phyloP scores from a whole-genome alignment of 2,888 invertebrate genomes.

The Mythimna vitellina region DNA sequence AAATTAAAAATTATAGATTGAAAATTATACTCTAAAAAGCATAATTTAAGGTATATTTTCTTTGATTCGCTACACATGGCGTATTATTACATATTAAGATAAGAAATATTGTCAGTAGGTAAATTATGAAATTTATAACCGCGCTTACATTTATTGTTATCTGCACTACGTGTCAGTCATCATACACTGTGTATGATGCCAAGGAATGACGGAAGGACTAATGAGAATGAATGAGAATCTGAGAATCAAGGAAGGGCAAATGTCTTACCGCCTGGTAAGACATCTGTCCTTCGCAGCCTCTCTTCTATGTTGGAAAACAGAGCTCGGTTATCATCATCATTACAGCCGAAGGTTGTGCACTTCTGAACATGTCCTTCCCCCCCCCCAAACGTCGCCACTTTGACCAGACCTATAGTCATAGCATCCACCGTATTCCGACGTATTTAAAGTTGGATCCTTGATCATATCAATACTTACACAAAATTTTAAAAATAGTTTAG shows the following conservation, averaged over 20 bases:
- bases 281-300: neutral
- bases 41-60: neutral
- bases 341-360: neutral
- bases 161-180: neutral
- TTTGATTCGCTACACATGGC: neutral
- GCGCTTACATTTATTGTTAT: conserved; percentile 1
- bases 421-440: neutral
- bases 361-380: neutral
- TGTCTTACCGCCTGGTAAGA: neutral
- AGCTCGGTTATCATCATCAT: neutral
- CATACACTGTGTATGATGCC: neutral
- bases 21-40: neutral
- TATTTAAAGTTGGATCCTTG: neutral
- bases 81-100: conserved; percentile 28
- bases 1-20: conserved; percentile 7
- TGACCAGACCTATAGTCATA: neutral
- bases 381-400: neutral
- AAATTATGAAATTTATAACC: neutral
- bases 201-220: too few relatives aligned
- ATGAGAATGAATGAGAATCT: too few relatives aligned
- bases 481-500: neutral
- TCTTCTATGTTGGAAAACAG: neutral
- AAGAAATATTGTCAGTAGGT: neutral
- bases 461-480: too few relatives aligned
- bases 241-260: too few relatives aligned